phyloP scores from a whole-genome alignment of 2,113 vertebrate genomes.

The Pyrgilauda ruficollis region DNA sequence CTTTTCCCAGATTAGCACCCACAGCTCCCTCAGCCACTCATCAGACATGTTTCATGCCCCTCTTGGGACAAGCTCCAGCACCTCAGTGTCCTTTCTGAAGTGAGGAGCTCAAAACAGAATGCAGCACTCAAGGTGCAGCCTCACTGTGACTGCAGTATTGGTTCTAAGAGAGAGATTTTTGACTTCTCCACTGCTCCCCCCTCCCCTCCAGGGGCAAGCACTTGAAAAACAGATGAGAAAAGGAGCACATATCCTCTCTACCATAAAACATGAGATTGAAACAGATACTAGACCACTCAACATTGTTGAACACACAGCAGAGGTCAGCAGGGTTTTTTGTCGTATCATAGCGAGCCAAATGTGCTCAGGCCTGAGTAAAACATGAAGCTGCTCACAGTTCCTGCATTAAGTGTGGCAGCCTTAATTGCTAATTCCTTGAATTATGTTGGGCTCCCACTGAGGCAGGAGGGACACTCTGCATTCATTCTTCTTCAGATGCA shows the following conservation, averaged over 20 bases:
- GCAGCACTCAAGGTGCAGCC: accelerated
- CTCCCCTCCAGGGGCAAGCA: neutral
- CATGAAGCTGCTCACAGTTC: neutral
- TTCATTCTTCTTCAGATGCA: neutral
- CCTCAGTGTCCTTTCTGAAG: neutral
- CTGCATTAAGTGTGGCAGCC: neutral
- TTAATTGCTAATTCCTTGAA: neutral
- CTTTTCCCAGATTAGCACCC: neutral
- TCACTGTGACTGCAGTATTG: neutral
- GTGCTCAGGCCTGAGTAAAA: neutral
- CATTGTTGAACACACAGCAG: neutral
- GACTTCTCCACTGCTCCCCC: neutral
- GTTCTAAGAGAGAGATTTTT: neutral
- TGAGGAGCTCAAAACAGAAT: accelerated
- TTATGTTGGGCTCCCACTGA: neutral
- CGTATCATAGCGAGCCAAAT: accelerated
- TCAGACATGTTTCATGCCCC: neutral
- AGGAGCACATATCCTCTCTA: neutral
- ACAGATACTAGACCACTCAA: neutral
- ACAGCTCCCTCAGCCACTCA: neutral
- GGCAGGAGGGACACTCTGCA: neutral
- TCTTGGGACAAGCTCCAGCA: neutral
- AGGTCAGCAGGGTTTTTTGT: neutral
- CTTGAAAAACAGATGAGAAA: neutral
- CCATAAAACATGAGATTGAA: neutral